Percentiles rank a stretch among this genome's conserved stretches.
Conservation (phyloP, 2,113 vertebrate genomes). For the Corvus cornix region DNA sequence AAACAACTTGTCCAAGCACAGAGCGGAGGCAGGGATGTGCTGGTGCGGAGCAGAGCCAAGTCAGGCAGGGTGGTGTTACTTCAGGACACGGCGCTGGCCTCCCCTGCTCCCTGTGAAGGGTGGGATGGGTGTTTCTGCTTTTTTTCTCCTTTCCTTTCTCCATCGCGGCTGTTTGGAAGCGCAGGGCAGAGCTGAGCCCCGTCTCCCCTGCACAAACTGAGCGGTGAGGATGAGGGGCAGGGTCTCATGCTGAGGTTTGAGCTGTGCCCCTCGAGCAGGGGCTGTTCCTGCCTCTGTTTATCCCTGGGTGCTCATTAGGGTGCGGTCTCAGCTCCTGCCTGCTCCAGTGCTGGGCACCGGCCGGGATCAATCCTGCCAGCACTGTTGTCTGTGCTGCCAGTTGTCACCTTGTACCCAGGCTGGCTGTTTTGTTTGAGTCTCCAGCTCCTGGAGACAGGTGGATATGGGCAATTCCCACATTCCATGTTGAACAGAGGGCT, state of each 20-base stretch:
- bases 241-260: background rate
- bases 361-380: background rate
- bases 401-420: fast-evolving
- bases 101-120: background rate
- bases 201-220: background rate
- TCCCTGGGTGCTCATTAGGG: background rate
- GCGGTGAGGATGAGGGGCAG: fast-evolving
- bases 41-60: background rate
- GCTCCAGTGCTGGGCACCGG: background rate
- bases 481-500: background rate
- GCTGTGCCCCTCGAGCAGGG: background rate
- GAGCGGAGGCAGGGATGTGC: background rate
- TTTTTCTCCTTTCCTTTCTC: background rate
- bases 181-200: background rate
- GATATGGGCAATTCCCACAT: background rate
- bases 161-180: background rate
- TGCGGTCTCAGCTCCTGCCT: background rate
- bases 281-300: background rate
- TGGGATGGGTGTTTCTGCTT: background rate
- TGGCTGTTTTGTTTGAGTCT: background rate
- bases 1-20: background rate
- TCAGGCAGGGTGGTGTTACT: slow-evolving; percentile 9
- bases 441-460: background rate
- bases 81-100: slow-evolving; percentile 18
- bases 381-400: background rate